Base-by-base conservation (phyloP, 1,140 invertebrate species). In the Zaprionus capensis region DNA sequence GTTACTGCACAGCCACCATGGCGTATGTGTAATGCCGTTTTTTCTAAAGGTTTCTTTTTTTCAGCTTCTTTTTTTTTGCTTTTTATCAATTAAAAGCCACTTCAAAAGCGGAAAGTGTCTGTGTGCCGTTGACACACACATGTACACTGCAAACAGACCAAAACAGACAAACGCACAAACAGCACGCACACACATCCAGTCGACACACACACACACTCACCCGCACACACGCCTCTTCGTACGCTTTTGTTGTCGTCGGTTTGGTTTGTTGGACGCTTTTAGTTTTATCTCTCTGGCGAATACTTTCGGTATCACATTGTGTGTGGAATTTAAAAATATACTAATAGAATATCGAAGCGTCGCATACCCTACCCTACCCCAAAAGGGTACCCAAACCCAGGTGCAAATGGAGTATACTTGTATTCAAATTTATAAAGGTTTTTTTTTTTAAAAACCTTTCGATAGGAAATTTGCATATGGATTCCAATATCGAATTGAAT, bases 81-180 rank as follows among this genome's bases (percentile, higher is more conserved):
- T 88, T 88, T 90, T 91, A 91, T 87, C 87, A 91, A 91, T 91
- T 91, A 91, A 91, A 91, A 84, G 83, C 80, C 87, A 91, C 83
- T 91, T 91, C 81, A 91, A 91, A 91, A 91, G 87, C 87, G 82
- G 87, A 91, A 91, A 91, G 83, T 91, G 83, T 84, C 81, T 83
- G 76, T 81, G 75, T 88, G 71, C 71, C 69, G 78, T 81, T 87
- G 83, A 87, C 83, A 86, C 80, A 78, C 83, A 87, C 74, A 80
- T 41, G 77, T 73, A 86, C 79, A 82, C 46, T 64, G 64, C 53
- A 51, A 63, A 55, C 7, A 28, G 24, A 15, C 34, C 61, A 31
- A 56, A 64, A 64, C 69, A 76, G 53, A 71, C 78, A 84, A 34
- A 73, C 77, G 61, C 81, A 64, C 73, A 72, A 82, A 83, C 66